phyloP scores from a whole-genome alignment of 2,797 vertebrate genomes.

The Poliocrania exsul region DNA sequence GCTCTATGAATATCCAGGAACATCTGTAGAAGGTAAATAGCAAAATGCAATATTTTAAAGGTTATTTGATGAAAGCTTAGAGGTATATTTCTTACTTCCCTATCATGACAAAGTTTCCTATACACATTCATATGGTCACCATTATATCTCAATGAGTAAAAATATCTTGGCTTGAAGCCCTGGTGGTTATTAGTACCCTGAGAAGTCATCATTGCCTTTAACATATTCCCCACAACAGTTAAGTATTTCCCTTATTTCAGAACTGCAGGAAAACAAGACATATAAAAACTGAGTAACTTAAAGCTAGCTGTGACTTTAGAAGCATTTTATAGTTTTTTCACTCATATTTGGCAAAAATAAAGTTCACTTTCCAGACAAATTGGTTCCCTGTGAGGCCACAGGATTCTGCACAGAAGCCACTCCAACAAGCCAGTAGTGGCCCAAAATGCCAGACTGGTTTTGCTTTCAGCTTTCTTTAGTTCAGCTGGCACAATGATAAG shows the following conservation, averaged over 20 bases:
- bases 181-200: conserved; percentile 30
- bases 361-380: not conserved
- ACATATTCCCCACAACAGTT: conserved; percentile 10
- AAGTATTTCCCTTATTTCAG: conserved; percentile 70
- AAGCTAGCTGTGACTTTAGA: conserved; percentile 31
- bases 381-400: conserved; percentile 24
- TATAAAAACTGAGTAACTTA: conserved; percentile 46
- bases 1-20: not conserved
- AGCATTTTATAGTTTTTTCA: not conserved
- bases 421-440: not conserved
- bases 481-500: conserved; percentile 70
- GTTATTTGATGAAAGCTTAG: not conserved
- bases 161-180: conserved; percentile 52
- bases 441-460: conserved; percentile 17
- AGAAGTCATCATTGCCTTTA: conserved; percentile 59
- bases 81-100: not conserved
- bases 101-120: not conserved
- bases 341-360: not conserved
- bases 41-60: not conserved
- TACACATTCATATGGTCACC: not conserved
- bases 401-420: conserved; percentile 34
- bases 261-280: conserved; percentile 60
- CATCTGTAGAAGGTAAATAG: not conserved
- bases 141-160: not conserved
- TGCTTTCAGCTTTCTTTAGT: conserved; percentile 52